Evolutionary conservation across 2,797 vertebrate genomes (phyloP).

Genomic region (Trachops cirrhosus): DNA sequence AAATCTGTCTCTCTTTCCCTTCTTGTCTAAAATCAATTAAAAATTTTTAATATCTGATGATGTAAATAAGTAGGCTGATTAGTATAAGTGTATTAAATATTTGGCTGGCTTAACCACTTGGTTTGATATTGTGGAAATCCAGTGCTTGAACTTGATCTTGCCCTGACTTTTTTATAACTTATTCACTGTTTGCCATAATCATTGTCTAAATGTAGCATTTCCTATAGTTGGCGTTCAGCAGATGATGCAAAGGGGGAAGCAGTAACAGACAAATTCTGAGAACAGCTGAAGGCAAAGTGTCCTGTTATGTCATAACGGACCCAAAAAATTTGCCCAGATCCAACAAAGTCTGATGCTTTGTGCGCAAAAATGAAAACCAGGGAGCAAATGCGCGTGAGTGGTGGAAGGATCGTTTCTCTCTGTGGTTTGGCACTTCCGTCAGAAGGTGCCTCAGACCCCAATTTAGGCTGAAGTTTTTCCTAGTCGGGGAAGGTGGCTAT

Average conservation of each 20-base stretch:
- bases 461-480: slow-evolving; percentile 30
- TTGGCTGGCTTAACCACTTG: neutral
- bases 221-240: neutral
- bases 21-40: neutral
- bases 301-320: neutral
- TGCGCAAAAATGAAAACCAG: slow-evolving; percentile 56
- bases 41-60: neutral
- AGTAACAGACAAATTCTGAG: neutral
- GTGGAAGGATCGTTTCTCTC: slow-evolving; percentile 12
- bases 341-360: slow-evolving; percentile 57
- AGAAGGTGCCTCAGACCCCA: slow-evolving; percentile 12
- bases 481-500: slow-evolving; percentile 48
- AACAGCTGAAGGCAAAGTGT: neutral
- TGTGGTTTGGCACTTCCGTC: slow-evolving; percentile 1
- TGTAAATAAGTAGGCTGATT: neutral
- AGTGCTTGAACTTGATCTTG: neutral
- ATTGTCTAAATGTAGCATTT: neutral
- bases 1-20: neutral
- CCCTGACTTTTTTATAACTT: neutral
- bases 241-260: neutral
- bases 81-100: neutral
- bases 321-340: slow-evolving; percentile 56
- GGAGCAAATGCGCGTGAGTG: neutral
- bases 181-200: neutral
- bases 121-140: neutral